Base-by-base conservation (phyloP, 2,113 vertebrate genomes). In the Butorides virescens region DNA sequence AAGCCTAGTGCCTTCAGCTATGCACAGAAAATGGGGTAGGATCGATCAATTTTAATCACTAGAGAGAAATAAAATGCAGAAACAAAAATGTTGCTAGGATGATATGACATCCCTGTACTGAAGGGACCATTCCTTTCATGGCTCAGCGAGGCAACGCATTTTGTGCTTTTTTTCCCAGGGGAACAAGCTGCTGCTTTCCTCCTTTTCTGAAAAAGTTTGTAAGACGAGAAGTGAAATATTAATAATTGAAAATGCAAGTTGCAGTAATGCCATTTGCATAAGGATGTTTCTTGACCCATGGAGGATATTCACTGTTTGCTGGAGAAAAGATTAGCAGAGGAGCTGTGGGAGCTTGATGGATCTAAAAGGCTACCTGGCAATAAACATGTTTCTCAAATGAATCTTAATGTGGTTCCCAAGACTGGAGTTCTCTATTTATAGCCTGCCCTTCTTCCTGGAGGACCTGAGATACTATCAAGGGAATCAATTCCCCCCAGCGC, bases 181-280 rank as follows among this genome's bases (percentile, higher is more conserved):
- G 92, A 86, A 76, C 7, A 21, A 82, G n/a, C 47, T 49, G 39
- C 92, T 88, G 67, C 86, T 93, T 97, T 92, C n/a, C n/a, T 95
- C 36, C 67, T 94, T 87, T 76, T 73, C 81, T 81, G 76, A 83
- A 79, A 94, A 91, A 86, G 68, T 94, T 96, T 86, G 44, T 72
- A 83, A 90, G 67, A 87, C 0, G 8, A 94, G 92, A 76, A 89
- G 72, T 55, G 19, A 50, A 93, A 86, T 79, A 83, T 95, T 93
- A 91, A 92, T 84, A 96, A 95, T 65, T 90, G 86, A 96, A 92
- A 94, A 94, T 79, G 71, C 63, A 83, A 90, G 91, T 71, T 83
- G 58, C 37, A 55, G 59, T 85, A 91, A 86, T 92, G 23, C 50
- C 29, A 72, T 96, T 96, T 95, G 77, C 87, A 66, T 95, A 76